Percentiles rank a stretch among this genome's conserved stretches.
Evolutionary conservation across 2,888 invertebrate genomes (phyloP).

Genomic region (Patella depressa): DNA sequence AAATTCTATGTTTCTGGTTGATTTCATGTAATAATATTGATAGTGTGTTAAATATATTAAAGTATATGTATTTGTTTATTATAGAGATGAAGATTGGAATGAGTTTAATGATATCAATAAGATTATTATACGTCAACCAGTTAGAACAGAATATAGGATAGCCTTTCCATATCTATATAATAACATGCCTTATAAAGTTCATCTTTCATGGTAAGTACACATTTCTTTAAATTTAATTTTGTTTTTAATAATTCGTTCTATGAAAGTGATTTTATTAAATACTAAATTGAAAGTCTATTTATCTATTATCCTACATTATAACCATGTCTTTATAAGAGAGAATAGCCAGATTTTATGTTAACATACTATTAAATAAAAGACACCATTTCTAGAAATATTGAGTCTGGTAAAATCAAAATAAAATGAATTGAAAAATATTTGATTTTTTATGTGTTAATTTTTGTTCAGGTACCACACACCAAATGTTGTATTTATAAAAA

Average conservation of each 20-base stretch:
- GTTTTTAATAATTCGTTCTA: too few species aligned
- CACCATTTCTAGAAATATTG: not conserved
- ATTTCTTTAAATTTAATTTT: not conserved
- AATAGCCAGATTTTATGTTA: too few species aligned
- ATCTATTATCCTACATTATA: too few species aligned
- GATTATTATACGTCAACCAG: conserved; percentile 98
- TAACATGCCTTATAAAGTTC: conserved; percentile 98
- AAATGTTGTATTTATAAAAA: conserved; percentile 99
- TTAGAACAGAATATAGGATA: conserved; percentile 98
- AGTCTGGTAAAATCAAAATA: not conserved
- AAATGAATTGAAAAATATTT: not conserved
- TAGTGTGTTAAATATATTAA: too few species aligned
- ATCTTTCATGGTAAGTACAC: conserved; percentile 91
- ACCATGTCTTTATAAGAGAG: too few species aligned
- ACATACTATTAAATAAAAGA: not conserved
- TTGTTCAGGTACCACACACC: conserved; percentile 94
- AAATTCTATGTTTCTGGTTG: too few species aligned
- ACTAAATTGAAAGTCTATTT: too few species aligned
- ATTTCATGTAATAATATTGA: too few species aligned
- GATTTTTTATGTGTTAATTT: not conserved
- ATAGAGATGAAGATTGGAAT: conserved; percentile 99
- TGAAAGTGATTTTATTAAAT: too few species aligned
- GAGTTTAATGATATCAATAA: conserved; percentile 99
- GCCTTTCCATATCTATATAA: conserved; percentile 99
- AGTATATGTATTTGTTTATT: conserved; percentile 46